Evolutionary conservation across 2,888 invertebrate genomes (phyloP).

Genomic region (Phyllotreta cruciferae): DNA sequence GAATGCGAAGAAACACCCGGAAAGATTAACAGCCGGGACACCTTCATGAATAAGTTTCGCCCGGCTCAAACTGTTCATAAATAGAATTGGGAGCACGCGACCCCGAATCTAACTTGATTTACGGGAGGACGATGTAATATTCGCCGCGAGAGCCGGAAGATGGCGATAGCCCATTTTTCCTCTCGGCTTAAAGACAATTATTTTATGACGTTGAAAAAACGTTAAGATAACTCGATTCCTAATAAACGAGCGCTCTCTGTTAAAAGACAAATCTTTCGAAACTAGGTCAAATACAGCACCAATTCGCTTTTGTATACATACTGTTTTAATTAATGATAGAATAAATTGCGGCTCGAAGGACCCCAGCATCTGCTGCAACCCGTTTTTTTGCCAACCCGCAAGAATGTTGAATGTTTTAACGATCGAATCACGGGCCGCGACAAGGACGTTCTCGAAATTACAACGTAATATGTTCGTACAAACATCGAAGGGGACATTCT

Average conservation of each 20-base stretch:
- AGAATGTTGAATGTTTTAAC: too few species aligned
- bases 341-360: too few species aligned
- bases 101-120: slow-evolving; percentile 29
- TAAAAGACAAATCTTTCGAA: too few species aligned
- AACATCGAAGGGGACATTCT: slow-evolving; percentile 30
- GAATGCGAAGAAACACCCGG: slow-evolving; percentile 7
- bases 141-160: slow-evolving; percentile 20
- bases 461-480: not conserved
- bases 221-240: too few species aligned
- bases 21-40: slow-evolving; percentile 27
- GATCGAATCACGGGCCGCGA: too few species aligned
- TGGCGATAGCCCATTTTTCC: slow-evolving; percentile 4
- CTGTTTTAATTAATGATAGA: too few species aligned
- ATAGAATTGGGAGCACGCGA: slow-evolving; percentile 29
- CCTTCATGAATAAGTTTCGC: slow-evolving; percentile 27
- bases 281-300: too few species aligned
- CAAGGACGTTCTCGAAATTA: not conserved
- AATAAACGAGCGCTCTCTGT: too few species aligned
- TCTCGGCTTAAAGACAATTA: not conserved
- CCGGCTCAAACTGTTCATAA: slow-evolving; percentile 29
- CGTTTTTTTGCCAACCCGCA: too few species aligned
- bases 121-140: slow-evolving; percentile 22
- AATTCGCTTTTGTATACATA: too few species aligned
- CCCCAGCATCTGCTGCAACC: too few species aligned
- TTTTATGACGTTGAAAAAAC: too few species aligned